Base-by-base conservation (phyloP, 2,888 invertebrate species). In the Hoplodrina ambigua region DNA sequence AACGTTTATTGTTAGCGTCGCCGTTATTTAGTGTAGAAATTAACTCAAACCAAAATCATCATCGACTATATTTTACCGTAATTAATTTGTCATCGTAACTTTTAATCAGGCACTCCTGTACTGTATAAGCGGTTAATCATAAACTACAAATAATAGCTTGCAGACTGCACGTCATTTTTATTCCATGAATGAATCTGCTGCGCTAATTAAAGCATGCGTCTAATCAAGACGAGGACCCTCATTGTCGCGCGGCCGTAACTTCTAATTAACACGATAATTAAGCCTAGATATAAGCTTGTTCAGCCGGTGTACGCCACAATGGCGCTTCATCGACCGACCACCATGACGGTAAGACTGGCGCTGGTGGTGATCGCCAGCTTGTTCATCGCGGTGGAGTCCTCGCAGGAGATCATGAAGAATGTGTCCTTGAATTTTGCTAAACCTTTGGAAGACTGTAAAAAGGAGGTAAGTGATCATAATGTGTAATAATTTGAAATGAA, bases 361-460 rank as follows among this genome's bases (percentile, higher is more conserved):
- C 53, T 84, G 57, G 60, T 84, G 15, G 72, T 84, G 10, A 71
- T 69, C 10, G 62, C 59, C 19, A 69, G 67, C 46, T n/a, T 89
- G n/a, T 69, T 78, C 11, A 60, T 84, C 13, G 59, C 60, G 15
- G 88, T 86, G n/a, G 73, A 89, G 0, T 70, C 85, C 0, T 91
- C 92, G 0, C 82, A 88, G 30, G 90, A 91, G 1, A 65, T 90
- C 1, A 85, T 92, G 68, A 88, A 89, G 66, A 80, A 85, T 4
- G 65, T 91, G 62, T 69, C 86, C 0, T 1, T 82, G 0, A 86
- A 89, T 52, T 91, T 89, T 19, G 81, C 77, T 0, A 90, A 90
- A 72, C 90, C 90, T 0, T 65, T 90, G 60, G 88, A 88, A 1
- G 80, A 33, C 17, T 92, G 92, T 62, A 91, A 86, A 55, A 87